A percentile compares a stretch with the other conserved stretches of the same genome.
Conservation (phyloP, 2,797 vertebrate species). For the Tokudaia muenninki region DNA sequence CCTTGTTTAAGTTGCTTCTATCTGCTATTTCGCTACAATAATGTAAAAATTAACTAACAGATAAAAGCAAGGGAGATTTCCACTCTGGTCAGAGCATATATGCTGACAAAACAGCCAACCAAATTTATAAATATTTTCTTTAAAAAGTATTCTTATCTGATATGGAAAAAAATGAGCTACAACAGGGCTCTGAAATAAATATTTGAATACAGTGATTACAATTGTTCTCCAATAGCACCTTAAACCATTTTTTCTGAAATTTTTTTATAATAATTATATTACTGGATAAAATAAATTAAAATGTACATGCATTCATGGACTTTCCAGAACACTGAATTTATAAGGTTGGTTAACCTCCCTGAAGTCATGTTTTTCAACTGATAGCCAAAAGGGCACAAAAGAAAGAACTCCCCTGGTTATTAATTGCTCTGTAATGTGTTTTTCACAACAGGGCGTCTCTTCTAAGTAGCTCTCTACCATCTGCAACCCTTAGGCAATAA, state of each 20-base stretch:
- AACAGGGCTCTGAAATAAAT: constrained; percentile 3
- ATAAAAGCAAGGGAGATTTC: constrained; percentile 71
- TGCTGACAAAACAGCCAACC: constrained; percentile 65
- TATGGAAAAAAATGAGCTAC: constrained; percentile 52
- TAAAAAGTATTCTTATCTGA: constrained; percentile 41
- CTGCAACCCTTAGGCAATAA: constrained; percentile 62
- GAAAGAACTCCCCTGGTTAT: constrained; percentile 54
- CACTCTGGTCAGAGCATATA: constrained; percentile 67
- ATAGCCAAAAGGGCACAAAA: constrained; percentile 4
- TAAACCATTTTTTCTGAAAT: constrained; percentile 14
- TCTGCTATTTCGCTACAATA: background rate
- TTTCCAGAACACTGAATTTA: constrained; percentile 42
- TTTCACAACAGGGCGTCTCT: constrained; percentile 65
- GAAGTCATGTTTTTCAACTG: constrained; percentile 43
- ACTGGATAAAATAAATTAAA: constrained; percentile 24
- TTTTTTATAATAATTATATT: background rate
- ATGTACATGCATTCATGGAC: background rate
- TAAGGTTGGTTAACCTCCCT: constrained; percentile 58
- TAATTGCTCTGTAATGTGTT: constrained; percentile 70
- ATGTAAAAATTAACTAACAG: constrained; percentile 20
- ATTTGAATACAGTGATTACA: constrained; percentile 68
- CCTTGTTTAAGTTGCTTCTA: background rate
- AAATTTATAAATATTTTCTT: constrained; percentile 70
- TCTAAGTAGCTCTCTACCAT: constrained; percentile 62
- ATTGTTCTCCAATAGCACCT: background rate